Evolutionary conservation across 2,888 invertebrate genomes (phyloP), one percentile per base, ranked within the genome.

Genomic region (Epinotia brunnichana): DNA sequence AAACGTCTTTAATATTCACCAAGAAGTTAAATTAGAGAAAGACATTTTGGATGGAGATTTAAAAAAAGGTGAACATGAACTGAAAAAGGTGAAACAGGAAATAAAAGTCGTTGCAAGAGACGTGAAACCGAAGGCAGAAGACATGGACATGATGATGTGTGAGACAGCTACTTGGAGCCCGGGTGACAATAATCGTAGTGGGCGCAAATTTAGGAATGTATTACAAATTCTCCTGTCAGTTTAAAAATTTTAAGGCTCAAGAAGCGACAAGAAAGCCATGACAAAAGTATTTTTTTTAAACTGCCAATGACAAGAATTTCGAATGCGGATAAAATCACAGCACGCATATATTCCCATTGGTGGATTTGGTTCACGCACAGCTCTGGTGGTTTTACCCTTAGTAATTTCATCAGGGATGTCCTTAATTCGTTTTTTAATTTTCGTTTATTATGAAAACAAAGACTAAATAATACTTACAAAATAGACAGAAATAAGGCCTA

Each of bases 1-100:
- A 24, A 92, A 90, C 60, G 80, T 93, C 63, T 93, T 93, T 69
- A 90, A 93, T 73, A 93, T 93, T 1, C 91, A 90, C 56, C 93
- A 93, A 82, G 92, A 92, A 80, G 86, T 94, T 0, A 91, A 90
- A 69, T 77, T 93, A 3, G 89, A 89, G 56, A 83, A 80, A 64
- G 81, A 82, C 11, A 76, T 80, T 19, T 73, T 75, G 17, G 76
- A 74, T 1, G 63, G 75, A n/a, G 77, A 74, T 21, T 77, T 75
- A 35, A 74, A 69, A 29, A 77, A 74, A 9, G 73, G 61, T n/a
- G 81, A 81, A 19, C 74, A 78, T 13, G 70, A 75, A 11, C 60
- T 73, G 11, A 62, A 56, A 24, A 82, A 77, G 69, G 75, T 87
- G 0, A 87, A 82, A 54, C 87, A 88, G 69, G 81, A 85, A 62